phyloP scores from a whole-genome alignment of 2,888 invertebrate species.

The Mactromeris polynyma region DNA sequence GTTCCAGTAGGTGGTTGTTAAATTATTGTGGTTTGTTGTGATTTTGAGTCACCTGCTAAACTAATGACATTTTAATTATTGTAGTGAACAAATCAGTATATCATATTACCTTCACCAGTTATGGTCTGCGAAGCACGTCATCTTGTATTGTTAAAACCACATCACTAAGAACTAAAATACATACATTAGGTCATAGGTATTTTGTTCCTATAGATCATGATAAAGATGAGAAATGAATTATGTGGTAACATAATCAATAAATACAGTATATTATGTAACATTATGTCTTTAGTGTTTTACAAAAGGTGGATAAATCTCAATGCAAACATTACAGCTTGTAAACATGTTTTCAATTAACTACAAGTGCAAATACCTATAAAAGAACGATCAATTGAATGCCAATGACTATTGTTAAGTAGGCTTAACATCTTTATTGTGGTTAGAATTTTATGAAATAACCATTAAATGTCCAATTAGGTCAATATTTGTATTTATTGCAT shows the following conservation, averaged over 20 bases:
- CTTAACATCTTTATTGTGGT: not conserved
- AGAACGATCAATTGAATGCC: not conserved
- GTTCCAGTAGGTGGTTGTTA: constrained; percentile 1
- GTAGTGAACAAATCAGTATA: not conserved
- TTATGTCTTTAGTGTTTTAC: not conserved
- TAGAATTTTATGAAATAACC: not conserved
- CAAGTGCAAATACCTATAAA: not conserved
- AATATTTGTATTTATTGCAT: not conserved
- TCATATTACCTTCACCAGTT: not conserved
- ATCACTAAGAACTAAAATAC: not conserved
- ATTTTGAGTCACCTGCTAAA: not conserved
- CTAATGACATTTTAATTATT: not conserved
- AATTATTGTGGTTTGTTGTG: not conserved
- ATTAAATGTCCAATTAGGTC: not conserved
- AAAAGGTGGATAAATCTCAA: not conserved
- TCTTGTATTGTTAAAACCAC: constrained; percentile 3
- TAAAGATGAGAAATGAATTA: not conserved
- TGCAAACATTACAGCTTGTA: not conserved
- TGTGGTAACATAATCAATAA: not conserved
- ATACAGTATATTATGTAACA: not conserved
- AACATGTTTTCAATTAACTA: not conserved
- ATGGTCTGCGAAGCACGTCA: not conserved
- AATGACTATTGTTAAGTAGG: not conserved
- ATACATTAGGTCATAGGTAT: not conserved
- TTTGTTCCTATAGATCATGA: not conserved